Evolutionary conservation across 2,797 vertebrate genomes (phyloP).

Genomic region (Eulemur mongoz): DNA sequence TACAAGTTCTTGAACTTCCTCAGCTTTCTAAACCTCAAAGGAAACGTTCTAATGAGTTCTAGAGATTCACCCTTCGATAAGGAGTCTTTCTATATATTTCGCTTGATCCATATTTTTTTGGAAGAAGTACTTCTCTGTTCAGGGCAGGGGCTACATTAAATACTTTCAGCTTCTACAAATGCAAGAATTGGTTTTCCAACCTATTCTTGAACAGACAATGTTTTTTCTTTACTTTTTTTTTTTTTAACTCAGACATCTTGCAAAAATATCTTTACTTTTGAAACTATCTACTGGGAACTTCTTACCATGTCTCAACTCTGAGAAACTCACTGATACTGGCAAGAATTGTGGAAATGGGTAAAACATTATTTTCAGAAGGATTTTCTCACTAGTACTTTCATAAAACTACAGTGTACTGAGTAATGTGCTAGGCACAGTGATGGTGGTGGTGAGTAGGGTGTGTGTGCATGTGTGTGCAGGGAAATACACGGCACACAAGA

Average conservation of each 20-base stretch:
- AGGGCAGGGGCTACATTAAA: neutral
- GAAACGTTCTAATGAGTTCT: neutral
- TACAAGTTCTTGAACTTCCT: neutral
- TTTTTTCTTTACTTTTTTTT: neutral
- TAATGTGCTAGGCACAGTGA: neutral
- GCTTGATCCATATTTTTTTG: neutral
- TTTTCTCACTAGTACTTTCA: neutral
- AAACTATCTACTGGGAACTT: neutral
- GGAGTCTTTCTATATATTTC: slow-evolving; percentile 21
- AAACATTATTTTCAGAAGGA: neutral
- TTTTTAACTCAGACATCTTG: too few relatives aligned
- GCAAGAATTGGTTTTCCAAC: neutral
- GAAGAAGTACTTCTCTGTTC: neutral
- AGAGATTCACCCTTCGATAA: neutral
- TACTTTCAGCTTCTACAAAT: neutral
- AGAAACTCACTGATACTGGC: neutral
- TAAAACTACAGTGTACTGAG: neutral
- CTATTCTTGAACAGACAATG: neutral
- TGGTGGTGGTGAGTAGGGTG: neutral
- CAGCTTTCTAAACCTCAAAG: slow-evolving; percentile 1
- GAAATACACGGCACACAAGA: neutral
- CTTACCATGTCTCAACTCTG: neutral
- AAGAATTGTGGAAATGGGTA: neutral
- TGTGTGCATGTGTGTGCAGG: neutral
- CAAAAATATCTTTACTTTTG: neutral